Base-by-base conservation (phyloP, 2,888 invertebrate genomes). In the Caenorhabditis uteleia region DNA sequence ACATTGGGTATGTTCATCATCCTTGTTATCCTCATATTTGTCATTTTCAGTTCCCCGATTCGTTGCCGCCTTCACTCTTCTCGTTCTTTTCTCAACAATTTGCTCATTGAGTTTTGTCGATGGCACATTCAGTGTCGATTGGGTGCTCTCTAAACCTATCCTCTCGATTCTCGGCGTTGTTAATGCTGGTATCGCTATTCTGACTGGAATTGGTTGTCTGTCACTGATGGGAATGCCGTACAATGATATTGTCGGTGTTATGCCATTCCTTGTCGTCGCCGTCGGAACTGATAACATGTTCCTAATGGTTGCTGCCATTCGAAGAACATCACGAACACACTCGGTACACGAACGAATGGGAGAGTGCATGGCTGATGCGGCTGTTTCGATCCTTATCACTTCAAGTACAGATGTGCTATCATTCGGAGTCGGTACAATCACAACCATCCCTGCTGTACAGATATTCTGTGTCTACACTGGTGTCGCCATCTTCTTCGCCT, bases 211-310 rank as follows among this genome's bases (percentile, higher is more conserved):
- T 78, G 94, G 94, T 5, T 87, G 91, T 60, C 91, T 93, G 76
- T 90, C 92, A 85, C 93, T 94, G 84, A 87, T 91, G 72, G 92
- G 92, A 25, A 89, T 93, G 68, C 91, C 92, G 70, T 94, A 93
- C 85, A 94, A 93, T 83, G 93, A 93, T 59, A 91, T 95, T 73
- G 94, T 94, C 84, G 88, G 93, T 78, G 94, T 94, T 0, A 93
- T 94, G 25, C 94, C 94, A 6, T 94, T 94, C 84, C 88, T 94
- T 59, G 93, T 94, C 91, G 91, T 94, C 77, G 94, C 93, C 82
- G 93, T 95, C 80, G 94, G 94, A 62, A 92, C 93, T 61, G 94
- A 95, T 84, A 94, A 94, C 84, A 94, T 93, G 1, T 95, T 95
- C 83, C 92, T 95, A 26, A 92, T 95, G 92, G 85, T 95, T 79